A percentile compares a stretch with the other conserved stretches of the same genome.
phyloP scores from a whole-genome alignment of 1,140 invertebrate species.

The Lasaia peninsularis region DNA sequence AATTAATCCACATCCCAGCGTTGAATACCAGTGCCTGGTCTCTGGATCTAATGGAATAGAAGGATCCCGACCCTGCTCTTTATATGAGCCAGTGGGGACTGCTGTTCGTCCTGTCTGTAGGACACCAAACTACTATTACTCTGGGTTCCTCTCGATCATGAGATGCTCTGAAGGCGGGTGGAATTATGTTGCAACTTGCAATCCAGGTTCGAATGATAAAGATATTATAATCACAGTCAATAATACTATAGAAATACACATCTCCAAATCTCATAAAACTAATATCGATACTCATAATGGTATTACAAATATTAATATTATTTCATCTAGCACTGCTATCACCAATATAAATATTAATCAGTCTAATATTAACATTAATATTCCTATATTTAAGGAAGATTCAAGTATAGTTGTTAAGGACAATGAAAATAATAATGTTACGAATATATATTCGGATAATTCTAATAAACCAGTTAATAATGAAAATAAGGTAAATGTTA shows the following conservation, averaged over 20 bases:
- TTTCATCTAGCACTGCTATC: slow-evolving; percentile 20
- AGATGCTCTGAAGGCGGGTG: slow-evolving; percentile 47
- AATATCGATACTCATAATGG: not conserved
- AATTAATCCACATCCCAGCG: slow-evolving; percentile 25
- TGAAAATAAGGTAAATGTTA: too few relatives aligned
- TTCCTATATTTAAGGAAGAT: not conserved
- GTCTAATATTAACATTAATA: not conserved
- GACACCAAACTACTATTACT: slow-evolving; percentile 36
- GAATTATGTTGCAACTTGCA: slow-evolving; percentile 40
- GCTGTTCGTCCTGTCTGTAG: slow-evolving; percentile 29
- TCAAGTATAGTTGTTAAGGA: too few relatives aligned
- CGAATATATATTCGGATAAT: too few relatives aligned
- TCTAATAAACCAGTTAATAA: too few relatives aligned
- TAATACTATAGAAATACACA: not conserved
- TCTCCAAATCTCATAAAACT: not conserved
- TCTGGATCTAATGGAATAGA: slow-evolving; percentile 11
- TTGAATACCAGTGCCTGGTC: slow-evolving; percentile 34
- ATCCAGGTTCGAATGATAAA: slow-evolving; percentile 27
- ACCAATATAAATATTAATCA: slow-evolving; percentile 31
- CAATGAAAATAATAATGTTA: too few relatives aligned
- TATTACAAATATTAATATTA: too few relatives aligned
- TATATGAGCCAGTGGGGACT: slow-evolving; percentile 32
- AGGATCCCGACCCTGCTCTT: slow-evolving; percentile 26
- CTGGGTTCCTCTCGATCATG: slow-evolving; percentile 30
- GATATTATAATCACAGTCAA: not conserved